phyloP scores from a whole-genome alignment of 2,888 invertebrate genomes.

The Bruchidius siliquastri region DNA sequence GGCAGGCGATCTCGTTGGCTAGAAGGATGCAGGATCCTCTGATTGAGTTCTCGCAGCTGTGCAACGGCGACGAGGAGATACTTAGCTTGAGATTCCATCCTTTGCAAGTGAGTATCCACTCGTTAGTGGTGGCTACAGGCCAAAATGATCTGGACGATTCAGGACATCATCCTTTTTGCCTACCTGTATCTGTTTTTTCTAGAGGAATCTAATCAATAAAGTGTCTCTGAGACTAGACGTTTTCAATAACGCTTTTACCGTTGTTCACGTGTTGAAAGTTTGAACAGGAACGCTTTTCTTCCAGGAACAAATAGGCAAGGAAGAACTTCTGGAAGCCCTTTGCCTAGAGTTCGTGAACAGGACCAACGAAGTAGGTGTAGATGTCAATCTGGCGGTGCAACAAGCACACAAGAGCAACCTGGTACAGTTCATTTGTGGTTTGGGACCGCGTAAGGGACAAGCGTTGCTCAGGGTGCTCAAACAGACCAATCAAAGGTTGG shows the following conservation, averaged over 20 bases:
- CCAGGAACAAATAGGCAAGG: constrained; percentile 75
- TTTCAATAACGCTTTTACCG: no score
- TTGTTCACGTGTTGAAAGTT: no score
- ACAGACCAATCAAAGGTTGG: constrained; percentile 85
- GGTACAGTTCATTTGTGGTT: constrained; percentile 94
- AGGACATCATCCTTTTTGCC: no score
- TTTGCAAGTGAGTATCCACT: constrained; percentile 56
- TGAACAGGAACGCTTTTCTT: constrained; percentile 2
- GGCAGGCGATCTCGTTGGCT: constrained; percentile 91
- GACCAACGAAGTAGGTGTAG: constrained; percentile 97
- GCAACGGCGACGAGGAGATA: constrained; percentile 94
- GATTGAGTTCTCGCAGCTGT: constrained; percentile 92
- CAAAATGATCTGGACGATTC: no score
- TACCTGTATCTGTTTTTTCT: no score
- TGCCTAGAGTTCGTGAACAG: constrained; percentile 89
- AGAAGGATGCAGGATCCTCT: constrained; percentile 92
- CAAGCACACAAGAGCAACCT: constrained; percentile 83
- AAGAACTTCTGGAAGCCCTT: constrained; percentile 79
- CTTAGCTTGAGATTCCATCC: constrained; percentile 89
- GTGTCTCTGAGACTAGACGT: no score
- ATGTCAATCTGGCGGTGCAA: constrained; percentile 88
- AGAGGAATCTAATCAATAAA: no score
- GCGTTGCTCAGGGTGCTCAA: constrained; percentile 81
- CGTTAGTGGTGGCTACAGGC: no score
- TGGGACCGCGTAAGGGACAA: constrained; percentile 92